These are phyloP conservation scores for Hoplodrina blanda DNA, from an alignment of 2,888 invertebrate genomes.

Conservation along the genomic window DNA sequence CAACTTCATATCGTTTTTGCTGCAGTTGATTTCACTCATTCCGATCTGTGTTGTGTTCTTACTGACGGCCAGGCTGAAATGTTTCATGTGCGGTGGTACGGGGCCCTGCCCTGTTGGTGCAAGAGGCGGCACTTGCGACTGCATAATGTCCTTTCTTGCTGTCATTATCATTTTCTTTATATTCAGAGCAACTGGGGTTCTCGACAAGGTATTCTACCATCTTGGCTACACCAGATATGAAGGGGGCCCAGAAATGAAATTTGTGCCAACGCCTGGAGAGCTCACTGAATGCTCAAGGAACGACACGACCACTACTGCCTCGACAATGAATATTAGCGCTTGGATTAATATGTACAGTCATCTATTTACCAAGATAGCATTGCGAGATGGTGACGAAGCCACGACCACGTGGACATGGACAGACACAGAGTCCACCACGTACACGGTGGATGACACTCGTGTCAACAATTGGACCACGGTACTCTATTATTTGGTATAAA, in stretches of 20 bases:
- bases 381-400: neutral
- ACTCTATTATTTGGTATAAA: slow-evolving; percentile 68
- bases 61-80: slow-evolving; percentile 78
- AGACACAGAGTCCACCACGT: neutral
- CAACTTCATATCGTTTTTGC: slow-evolving; percentile 82
- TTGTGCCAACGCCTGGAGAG: slow-evolving; percentile 77
- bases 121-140: slow-evolving; percentile 81
- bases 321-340: slow-evolving; percentile 35
- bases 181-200: slow-evolving; percentile 79
- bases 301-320: slow-evolving; percentile 46
- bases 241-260: slow-evolving; percentile 59
- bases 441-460: neutral
- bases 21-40: slow-evolving; percentile 82
- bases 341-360: slow-evolving; percentile 39
- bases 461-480: slow-evolving; percentile 64
- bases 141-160: slow-evolving; percentile 78
- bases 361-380: neutral
- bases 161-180: slow-evolving; percentile 79
- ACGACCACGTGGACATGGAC: neutral
- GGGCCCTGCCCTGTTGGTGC: slow-evolving; percentile 77
- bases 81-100: slow-evolving; percentile 83
- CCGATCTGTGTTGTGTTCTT: slow-evolving; percentile 83
- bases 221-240: slow-evolving; percentile 79
- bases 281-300: slow-evolving; percentile 80
- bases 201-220: slow-evolving; percentile 81